Conservation (phyloP, 64 coral and sea anemone genomes). For the Montipora efflorescens region DNA sequence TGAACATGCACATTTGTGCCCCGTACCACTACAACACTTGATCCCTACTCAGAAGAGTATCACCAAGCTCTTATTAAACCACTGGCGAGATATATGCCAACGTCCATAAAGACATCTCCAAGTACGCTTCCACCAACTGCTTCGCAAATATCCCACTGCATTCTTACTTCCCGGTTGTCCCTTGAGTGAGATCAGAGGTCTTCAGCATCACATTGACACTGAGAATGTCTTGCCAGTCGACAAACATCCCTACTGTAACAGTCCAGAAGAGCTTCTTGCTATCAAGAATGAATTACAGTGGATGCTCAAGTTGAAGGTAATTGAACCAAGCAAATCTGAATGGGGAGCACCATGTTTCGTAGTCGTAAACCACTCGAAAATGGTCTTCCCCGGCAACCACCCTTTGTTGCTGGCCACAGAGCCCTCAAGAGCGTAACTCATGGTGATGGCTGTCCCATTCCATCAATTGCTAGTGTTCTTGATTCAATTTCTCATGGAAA, state of each 20-base stretch:
- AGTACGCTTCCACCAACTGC: conserved; percentile 32
- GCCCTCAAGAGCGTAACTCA: conserved; percentile 18
- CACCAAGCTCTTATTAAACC: background rate
- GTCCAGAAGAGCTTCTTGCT: conserved; percentile 41
- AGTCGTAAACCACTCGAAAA: conserved; percentile 62
- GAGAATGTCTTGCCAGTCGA: conserved; percentile 8
- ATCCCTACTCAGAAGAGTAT: conserved; percentile 1
- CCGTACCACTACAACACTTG: background rate
- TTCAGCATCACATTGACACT: conserved; percentile 28
- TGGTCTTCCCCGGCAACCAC: conserved; percentile 39
- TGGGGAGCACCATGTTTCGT: conserved; percentile 64
- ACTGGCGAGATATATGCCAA: conserved; percentile 30
- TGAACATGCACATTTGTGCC: conserved; percentile 21
- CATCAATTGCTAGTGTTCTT: conserved; percentile 23
- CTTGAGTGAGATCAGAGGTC: conserved; percentile 36
- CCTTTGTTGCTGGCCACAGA: conserved; percentile 63
- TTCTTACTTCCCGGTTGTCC: background rate
- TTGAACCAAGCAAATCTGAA: conserved; percentile 66
- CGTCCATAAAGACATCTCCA: conserved; percentile 53
- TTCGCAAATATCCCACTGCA: background rate
- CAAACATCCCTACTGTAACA: conserved; percentile 18
- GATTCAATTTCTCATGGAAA: background rate
- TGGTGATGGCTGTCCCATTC: conserved; percentile 29
- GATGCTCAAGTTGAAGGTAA: conserved; percentile 60
- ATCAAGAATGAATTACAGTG: conserved; percentile 58